Evolutionary conservation across 1,140 invertebrate genomes (phyloP).

Genomic region (Cyrtorhinus lividipennis): DNA sequence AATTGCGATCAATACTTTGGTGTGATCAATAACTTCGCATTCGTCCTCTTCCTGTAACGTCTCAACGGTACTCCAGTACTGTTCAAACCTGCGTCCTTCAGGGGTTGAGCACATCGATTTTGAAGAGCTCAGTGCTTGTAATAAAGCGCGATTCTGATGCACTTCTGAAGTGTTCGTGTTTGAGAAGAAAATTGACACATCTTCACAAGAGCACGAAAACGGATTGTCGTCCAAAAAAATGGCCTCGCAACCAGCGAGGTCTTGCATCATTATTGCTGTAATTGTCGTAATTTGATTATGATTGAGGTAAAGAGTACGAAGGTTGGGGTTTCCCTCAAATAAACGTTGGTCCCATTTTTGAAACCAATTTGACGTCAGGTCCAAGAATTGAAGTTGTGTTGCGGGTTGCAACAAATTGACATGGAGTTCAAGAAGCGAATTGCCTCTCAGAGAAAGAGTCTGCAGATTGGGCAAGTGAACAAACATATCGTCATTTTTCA

Average conservation of each 20-base stretch:
- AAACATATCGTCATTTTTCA: not conserved
- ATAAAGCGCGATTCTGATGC: not conserved
- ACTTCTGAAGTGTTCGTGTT: not conserved
- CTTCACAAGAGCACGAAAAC: slow-evolving; percentile 6
- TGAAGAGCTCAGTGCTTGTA: not conserved
- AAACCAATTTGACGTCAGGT: slow-evolving; percentile 9
- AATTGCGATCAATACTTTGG: not conserved
- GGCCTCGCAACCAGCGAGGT: not conserved
- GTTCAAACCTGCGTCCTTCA: not conserved
- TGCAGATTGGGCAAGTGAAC: not conserved
- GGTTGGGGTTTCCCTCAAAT: slow-evolving; percentile 1
- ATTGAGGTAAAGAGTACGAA: not conserved
- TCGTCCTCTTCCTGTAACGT: not conserved
- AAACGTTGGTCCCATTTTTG: slow-evolving; percentile 8
- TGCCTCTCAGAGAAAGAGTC: slow-evolving; percentile 5
- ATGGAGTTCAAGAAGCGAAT: not conserved
- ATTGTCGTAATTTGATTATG: slow-evolving; percentile 12
- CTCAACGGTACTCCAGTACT: not conserved
- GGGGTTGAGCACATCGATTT: not conserved
- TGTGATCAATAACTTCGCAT: not conserved
- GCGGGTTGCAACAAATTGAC: not conserved
- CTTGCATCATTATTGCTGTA: slow-evolving; percentile 12
- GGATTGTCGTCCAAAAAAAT: slow-evolving; percentile 9
- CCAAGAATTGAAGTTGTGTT: slow-evolving; percentile 2
- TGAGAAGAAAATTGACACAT: not conserved